phyloP scores from a whole-genome alignment of 2,113 vertebrate species.

The Falco punctatus region DNA sequence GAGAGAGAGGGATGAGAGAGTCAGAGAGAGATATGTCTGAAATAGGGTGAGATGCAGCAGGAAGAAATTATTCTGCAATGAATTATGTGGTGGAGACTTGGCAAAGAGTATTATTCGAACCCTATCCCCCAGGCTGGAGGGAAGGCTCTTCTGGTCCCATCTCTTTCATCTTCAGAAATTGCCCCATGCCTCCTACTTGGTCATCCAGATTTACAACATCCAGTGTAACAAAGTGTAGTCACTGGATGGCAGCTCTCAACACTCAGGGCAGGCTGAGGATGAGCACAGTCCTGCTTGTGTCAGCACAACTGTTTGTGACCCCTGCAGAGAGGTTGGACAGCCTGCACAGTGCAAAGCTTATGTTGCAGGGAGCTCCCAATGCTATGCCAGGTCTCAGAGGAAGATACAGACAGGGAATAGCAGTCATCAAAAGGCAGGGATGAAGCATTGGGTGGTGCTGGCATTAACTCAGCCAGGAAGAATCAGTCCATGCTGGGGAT shows the following conservation, averaged over 20 bases:
- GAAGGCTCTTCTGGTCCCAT: background rate
- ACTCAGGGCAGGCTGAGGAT: background rate
- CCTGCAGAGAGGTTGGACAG: background rate
- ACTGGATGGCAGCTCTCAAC: background rate
- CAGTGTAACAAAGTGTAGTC: background rate
- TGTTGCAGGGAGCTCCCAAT: background rate
- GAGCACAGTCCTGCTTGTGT: rapidly evolving
- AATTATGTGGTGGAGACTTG: background rate
- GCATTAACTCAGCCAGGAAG: background rate
- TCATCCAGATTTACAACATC: background rate
- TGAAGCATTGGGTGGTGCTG: background rate
- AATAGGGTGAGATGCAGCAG: background rate
- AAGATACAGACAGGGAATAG: background rate
- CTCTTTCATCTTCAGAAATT: background rate
- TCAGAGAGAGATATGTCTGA: background rate
- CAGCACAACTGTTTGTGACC: background rate
- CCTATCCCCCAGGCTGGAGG: background rate
- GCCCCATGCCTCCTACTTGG: background rate
- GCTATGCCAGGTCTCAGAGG: background rate
- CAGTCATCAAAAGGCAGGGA: background rate
- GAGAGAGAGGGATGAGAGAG: background rate
- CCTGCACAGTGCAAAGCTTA: background rate
- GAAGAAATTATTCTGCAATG: background rate
- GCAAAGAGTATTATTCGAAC: background rate
- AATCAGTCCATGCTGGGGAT: background rate